phyloP scores from a whole-genome alignment of 2,797 vertebrate species.

The Phoxinus dragarum region DNA sequence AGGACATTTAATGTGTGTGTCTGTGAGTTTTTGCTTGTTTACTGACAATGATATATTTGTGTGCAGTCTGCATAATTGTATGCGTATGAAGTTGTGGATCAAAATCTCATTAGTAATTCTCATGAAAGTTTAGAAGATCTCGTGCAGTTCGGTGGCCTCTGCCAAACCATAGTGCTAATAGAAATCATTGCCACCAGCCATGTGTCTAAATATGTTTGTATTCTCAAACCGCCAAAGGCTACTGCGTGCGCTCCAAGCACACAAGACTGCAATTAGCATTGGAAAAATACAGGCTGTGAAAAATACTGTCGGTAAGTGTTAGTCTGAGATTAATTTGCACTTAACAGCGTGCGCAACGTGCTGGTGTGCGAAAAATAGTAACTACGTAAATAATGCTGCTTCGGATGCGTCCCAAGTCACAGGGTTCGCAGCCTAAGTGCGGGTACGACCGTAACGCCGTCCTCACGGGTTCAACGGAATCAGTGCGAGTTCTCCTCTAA shows the following conservation, averaged over 20 bases:
- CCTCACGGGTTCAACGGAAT: constrained; percentile 40
- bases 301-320: constrained; percentile 30
- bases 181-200: constrained; percentile 21
- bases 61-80: neutral
- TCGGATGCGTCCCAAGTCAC: constrained; percentile 33
- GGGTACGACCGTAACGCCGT: constrained; percentile 24
- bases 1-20: neutral
- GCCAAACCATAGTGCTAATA: constrained; percentile 1
- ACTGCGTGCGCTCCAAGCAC: neutral
- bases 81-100: neutral
- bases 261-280: constrained; percentile 35
- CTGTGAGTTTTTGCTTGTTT: neutral
- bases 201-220: constrained; percentile 46
- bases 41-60: neutral
- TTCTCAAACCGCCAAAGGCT: constrained; percentile 18
- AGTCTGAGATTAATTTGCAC: constrained; percentile 28
- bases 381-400: constrained; percentile 14
- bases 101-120: neutral
- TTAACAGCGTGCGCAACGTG: neutral
- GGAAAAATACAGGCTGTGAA: constrained; percentile 38
- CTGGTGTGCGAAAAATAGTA: constrained; percentile 33
- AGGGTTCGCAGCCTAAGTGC: constrained; percentile 27
- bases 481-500: constrained; percentile 41
- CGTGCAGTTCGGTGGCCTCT: neutral
- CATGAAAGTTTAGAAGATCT: neutral